Percentiles rank a stretch among this genome's conserved stretches.
Conservation (phyloP, 2,113 vertebrate genomes). For the Pionites leucogaster region DNA sequence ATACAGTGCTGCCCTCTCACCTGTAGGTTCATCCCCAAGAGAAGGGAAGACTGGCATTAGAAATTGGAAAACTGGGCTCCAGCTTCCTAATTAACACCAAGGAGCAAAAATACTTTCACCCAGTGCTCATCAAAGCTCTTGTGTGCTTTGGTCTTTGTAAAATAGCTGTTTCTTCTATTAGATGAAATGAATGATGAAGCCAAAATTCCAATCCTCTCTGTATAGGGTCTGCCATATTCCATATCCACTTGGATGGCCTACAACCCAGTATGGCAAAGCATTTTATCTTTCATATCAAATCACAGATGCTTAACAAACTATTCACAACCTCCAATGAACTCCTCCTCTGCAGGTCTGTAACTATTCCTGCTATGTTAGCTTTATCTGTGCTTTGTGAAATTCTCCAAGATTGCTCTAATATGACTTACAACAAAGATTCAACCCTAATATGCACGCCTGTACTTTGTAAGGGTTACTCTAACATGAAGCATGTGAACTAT, state of each 20-base stretch:
- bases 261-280: not conserved
- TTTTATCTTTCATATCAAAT: not conserved
- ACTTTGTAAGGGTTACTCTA: not conserved
- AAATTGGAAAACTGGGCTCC: not conserved
- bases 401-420: not conserved
- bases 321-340: not conserved
- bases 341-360: not conserved
- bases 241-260: not conserved
- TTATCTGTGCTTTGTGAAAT: not conserved
- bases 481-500: not conserved
- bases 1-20: not conserved
- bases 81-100: not conserved
- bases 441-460: not conserved
- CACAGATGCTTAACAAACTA: not conserved
- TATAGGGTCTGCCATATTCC: not conserved
- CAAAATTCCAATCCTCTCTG: not conserved
- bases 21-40: not conserved
- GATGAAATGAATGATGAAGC: not conserved
- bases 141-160: not conserved
- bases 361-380: not conserved
- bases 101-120: not conserved
- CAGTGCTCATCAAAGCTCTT: not conserved
- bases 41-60: not conserved
- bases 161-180: not conserved
- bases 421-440: not conserved